Evolutionary conservation across 92 coral and sea anemone species (phyloP).

Genomic region (Zoanthus sociatus): DNA sequence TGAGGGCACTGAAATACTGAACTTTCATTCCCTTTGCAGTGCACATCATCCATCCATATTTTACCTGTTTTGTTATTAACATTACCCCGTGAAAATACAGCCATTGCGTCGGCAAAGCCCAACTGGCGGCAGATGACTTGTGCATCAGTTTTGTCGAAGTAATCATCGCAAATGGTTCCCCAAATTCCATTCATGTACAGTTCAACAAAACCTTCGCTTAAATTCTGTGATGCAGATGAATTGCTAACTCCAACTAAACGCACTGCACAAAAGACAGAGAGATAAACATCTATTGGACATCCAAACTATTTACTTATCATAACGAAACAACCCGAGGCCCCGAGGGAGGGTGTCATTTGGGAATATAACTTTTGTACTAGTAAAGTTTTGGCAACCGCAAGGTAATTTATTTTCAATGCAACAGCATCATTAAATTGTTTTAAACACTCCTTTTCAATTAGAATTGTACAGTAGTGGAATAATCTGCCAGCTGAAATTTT

Average conservation of each 20-base stretch:
- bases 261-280: not conserved
- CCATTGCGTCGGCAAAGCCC: conserved; percentile 28
- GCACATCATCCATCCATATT: conserved; percentile 36
- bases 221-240: not conserved
- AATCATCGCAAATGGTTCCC: conserved; percentile 56
- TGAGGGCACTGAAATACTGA: conserved; percentile 16
- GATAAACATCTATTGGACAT: not conserved
- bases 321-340: not conserved
- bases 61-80: conserved; percentile 29
- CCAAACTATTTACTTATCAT: not conserved
- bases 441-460: too few relatives aligned
- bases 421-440: too few relatives aligned
- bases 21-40: conserved; percentile 42
- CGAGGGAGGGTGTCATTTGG: not conserved
- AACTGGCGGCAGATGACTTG: conserved; percentile 33
- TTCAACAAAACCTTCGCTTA: conserved; percentile 51
- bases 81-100: not conserved
- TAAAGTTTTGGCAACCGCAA: too few relatives aligned
- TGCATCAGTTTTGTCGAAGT: conserved; percentile 48
- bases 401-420: too few relatives aligned
- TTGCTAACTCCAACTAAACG: conserved; percentile 10
- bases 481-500: too few relatives aligned
- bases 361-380: too few relatives aligned
- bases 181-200: conserved; percentile 30
- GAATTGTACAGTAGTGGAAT: too few relatives aligned